Evolutionary conservation across 2,797 vertebrate species (phyloP), one percentile per base, ranked within the genome.

Genomic region (Gobio occitaniae): DNA sequence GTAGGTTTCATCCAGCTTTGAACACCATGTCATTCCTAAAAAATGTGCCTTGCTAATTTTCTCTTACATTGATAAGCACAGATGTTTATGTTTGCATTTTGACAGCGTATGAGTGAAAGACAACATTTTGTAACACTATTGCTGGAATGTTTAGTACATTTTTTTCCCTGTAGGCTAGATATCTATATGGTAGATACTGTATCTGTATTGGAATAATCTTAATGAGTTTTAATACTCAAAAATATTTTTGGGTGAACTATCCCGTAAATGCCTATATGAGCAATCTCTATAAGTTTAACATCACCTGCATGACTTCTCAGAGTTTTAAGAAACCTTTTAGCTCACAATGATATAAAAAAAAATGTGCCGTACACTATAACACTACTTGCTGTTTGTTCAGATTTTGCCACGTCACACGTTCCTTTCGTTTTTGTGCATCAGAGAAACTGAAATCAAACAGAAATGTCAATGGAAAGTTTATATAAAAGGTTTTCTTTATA

Each of bases 401-500:
- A 17, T 77, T 74, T 78, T 21, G 21, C 41, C 54, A n/a, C 17
- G 6, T 75, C 70, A 76, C 77, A 54, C 32, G 29, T 84, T 75
- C 32, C 25, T 36, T 41, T 61, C 8, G 61, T 78, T 84, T 83
- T 71, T 36, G 25, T 9, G 21, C 65, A 68, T 70, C 16, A 36
- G 32, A 66, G 61, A 77, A 69, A 25, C 48, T 68, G 48, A 69
- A 68, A 78, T 84, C 32, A 78, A 76, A 78, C 52, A 63, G 25
- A 70, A 78, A 78, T 78, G n/a, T 84, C 75, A 84, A 84, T 78
- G 66, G 65, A 50, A 66, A 50, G 10, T 83, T 74, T 76, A 68
- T 69, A 80, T 81, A 81, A 88, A 87, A 68, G 56, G 4, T 71
- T 44, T 84, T 77, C 79, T 83, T 69, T 76, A 56, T 41, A 74